Evolutionary conservation across 2,797 vertebrate species (phyloP).

Genomic region (Manis crassicaudata): DNA sequence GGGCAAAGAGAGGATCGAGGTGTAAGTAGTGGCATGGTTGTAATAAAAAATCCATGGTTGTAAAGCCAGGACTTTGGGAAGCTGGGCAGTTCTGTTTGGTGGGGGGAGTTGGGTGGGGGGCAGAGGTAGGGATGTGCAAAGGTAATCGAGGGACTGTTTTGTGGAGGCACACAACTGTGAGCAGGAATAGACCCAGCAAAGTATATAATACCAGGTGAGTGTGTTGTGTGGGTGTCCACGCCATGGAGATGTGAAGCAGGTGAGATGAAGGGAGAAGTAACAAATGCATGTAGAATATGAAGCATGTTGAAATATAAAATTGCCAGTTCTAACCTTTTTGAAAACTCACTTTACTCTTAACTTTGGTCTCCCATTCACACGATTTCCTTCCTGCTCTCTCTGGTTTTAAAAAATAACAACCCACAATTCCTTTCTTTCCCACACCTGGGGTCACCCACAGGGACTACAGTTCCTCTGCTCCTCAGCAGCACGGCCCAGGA

Average conservation of each 20-base stretch:
- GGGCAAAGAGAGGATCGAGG: background rate
- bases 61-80: background rate
- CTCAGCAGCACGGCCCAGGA: background rate
- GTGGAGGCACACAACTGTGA: background rate
- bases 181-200: background rate
- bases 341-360: background rate
- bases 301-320: background rate
- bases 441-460: fast-evolving
- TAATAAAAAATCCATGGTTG: background rate
- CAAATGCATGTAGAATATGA: background rate
- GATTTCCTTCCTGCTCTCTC: background rate
- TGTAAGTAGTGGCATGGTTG: background rate
- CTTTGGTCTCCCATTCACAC: background rate
- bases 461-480: fast-evolving
- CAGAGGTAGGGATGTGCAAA: background rate
- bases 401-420: too few species aligned
- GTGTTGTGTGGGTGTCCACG: background rate
- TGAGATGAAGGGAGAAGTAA: background rate
- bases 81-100: background rate
- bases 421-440: too few species aligned
- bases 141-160: too few species aligned
- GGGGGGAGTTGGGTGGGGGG: background rate
- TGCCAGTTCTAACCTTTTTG: background rate
- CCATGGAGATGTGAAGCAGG: background rate
- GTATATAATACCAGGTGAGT: background rate